phyloP scores from a whole-genome alignment of 2,888 invertebrate genomes.

The Anarsia innoxiella region DNA sequence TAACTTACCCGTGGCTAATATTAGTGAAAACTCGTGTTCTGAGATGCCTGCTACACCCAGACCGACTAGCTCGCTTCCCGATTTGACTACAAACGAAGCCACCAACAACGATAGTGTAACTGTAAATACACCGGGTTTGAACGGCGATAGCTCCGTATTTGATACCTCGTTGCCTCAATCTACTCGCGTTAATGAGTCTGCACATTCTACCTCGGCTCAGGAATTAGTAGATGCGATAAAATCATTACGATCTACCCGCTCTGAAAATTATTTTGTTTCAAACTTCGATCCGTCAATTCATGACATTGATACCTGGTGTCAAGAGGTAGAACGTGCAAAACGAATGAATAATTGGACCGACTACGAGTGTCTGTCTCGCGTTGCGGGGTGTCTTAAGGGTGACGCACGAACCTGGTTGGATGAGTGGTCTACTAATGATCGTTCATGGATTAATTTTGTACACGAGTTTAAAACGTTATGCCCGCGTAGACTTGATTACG shows the following conservation, averaged over 20 bases:
- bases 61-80: no score
- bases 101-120: no score
- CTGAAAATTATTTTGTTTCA: background rate
- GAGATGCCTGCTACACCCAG: no score
- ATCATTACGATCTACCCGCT: background rate
- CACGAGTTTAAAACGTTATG: conserved; percentile 19
- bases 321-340: conserved; percentile 13
- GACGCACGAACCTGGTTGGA: conserved; percentile 20
- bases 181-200: background rate
- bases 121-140: no score
- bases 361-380: conserved; percentile 17
- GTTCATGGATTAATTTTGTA: conserved; percentile 21
- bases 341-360: conserved; percentile 16
- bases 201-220: background rate
- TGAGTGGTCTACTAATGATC: conserved; percentile 19
- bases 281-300: conserved; percentile 4
- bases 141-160: no score
- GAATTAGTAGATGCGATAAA: conserved; percentile 1
- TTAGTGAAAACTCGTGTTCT: no score
- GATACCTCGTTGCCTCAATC: no score
- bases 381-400: conserved; percentile 17
- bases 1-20: no score
- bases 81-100: no score
- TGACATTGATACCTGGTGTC: background rate
- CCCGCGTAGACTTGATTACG: conserved; percentile 15